phyloP scores from a whole-genome alignment of 2,888 invertebrate species.

The Sialis fuliginosa region DNA sequence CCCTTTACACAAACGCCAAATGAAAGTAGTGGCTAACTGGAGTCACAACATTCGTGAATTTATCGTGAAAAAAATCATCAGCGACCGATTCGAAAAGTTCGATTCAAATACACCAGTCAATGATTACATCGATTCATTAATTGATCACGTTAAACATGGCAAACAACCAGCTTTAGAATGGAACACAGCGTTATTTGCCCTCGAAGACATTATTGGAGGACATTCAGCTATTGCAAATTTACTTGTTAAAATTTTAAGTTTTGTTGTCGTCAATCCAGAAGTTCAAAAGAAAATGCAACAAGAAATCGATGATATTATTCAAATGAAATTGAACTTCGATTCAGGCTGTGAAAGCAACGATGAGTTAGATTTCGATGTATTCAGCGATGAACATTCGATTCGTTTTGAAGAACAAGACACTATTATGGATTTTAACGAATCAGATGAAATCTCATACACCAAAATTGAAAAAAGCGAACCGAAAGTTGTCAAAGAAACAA shows the following conservation, averaged over 20 bases:
- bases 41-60: conserved; percentile 35
- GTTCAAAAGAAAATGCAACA: conserved; percentile 33
- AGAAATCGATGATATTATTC: conserved; percentile 29
- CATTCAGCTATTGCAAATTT: conserved; percentile 47
- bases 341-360: background rate
- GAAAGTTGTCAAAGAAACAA: background rate
- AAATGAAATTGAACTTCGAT: conserved; percentile 10
- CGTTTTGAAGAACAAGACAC: conserved; percentile 1
- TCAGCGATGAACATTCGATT: conserved; percentile 2
- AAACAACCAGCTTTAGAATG: conserved; percentile 27
- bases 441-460: too few species aligned
- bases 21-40: conserved; percentile 29
- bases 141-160: conserved; percentile 30
- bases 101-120: conserved; percentile 19
- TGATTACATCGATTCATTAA: conserved; percentile 39
- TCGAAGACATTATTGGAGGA: conserved; percentile 32
- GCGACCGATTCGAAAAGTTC: conserved; percentile 23
- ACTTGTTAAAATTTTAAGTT: conserved; percentile 37
- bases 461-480: background rate
- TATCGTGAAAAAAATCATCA: conserved; percentile 30
- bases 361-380: conserved; percentile 1
- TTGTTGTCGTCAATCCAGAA: conserved; percentile 30
- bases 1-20: conserved; percentile 31
- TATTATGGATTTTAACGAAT: background rate
- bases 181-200: conserved; percentile 32